A percentile compares a stretch with the other conserved stretches of the same genome.
These are phyloP conservation scores for Theropithecus gelada DNA, from an alignment of 2,113 vertebrate species.

Conservation along the genomic window DNA sequence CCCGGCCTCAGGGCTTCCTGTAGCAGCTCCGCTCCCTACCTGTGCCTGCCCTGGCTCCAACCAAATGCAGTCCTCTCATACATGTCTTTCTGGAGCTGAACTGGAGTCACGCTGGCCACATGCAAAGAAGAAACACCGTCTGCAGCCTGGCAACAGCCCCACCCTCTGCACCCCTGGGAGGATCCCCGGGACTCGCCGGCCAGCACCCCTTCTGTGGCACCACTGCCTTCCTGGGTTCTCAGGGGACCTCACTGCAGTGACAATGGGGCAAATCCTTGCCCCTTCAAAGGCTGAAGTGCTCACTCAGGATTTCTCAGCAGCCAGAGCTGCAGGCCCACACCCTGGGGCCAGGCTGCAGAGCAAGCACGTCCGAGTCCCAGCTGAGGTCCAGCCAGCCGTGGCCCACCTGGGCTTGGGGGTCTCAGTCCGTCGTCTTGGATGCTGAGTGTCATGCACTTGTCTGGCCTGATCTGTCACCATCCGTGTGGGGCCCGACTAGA, in stretches of 20 bases:
- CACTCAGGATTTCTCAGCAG: not conserved
- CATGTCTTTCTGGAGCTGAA: not conserved
- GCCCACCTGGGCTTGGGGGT: not conserved
- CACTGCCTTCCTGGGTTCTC: not conserved
- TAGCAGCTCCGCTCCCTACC: not conserved
- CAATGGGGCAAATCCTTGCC: not conserved
- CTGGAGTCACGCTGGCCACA: fast-evolving
- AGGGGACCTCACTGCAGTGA: not conserved
- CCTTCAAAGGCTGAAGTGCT: not conserved
- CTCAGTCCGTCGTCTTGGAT: not conserved
- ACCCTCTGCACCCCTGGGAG: not conserved
- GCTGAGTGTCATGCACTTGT: fast-evolving
- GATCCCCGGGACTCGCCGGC: fast-evolving
- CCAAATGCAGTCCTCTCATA: not conserved
- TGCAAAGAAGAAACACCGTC: not conserved
- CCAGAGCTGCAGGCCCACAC: not conserved
- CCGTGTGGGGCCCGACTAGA: fast-evolving
- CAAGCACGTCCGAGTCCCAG: not conserved
- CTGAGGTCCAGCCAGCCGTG: not conserved
- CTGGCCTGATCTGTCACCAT: not conserved
- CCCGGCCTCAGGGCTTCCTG: fast-evolving
- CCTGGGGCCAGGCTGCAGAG: not conserved
- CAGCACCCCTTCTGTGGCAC: not conserved
- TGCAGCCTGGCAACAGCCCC: fast-evolving
- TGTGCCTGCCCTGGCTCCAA: not conserved